phyloP scores from a whole-genome alignment of 2,888 invertebrate species.

The Himalopsyche anomala region DNA sequence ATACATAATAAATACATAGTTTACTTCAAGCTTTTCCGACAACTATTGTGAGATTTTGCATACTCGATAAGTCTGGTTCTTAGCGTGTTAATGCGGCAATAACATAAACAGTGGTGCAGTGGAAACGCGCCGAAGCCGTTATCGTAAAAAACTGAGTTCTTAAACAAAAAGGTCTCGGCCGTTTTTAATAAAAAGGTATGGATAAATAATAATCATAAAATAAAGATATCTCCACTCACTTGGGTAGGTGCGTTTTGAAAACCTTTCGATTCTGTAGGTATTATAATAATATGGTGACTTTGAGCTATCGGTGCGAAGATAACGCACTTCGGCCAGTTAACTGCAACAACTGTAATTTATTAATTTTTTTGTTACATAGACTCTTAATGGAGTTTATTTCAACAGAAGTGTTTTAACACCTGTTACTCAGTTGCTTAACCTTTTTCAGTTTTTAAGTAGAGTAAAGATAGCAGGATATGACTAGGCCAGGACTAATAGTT shows the following conservation, averaged over 20 bases:
- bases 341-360: background rate
- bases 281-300: background rate
- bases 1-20: too few species aligned
- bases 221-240: constrained; percentile 55
- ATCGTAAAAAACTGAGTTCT: constrained; percentile 53
- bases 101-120: constrained; percentile 20
- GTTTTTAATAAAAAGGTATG: constrained; percentile 59
- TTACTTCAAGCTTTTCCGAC: too few species aligned
- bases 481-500: too few species aligned
- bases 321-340: background rate
- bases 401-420: too few species aligned
- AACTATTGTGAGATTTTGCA: too few species aligned
- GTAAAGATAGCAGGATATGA: too few species aligned
- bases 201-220: constrained; percentile 63
- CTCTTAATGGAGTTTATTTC: too few species aligned
- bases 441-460: too few species aligned
- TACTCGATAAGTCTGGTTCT: background rate
- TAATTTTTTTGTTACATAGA: too few species aligned
- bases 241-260: constrained; percentile 26
- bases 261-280: constrained; percentile 15
- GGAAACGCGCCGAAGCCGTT: constrained; percentile 30
- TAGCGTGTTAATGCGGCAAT: constrained; percentile 7
- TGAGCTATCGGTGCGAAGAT: constrained; percentile 17
- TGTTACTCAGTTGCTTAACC: too few species aligned
- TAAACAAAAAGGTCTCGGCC: constrained; percentile 59